phyloP scores from a whole-genome alignment of 2,113 vertebrate genomes.

The Ameiurus melas region DNA sequence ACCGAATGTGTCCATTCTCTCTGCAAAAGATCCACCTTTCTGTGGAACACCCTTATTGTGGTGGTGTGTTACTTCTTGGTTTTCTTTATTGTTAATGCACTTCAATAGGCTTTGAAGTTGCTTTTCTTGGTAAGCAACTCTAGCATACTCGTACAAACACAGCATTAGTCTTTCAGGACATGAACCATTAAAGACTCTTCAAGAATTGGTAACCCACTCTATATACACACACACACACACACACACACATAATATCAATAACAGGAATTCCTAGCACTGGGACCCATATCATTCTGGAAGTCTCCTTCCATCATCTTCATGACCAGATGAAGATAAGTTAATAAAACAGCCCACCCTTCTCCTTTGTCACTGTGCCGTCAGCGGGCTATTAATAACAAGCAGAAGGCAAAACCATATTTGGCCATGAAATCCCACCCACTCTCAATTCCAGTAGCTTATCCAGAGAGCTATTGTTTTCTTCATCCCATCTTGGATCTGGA shows the following conservation, averaged over 20 bases:
- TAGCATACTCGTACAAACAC: background rate
- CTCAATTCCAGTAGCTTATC: background rate
- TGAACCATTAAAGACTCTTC: too few species aligned
- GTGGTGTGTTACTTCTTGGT: background rate
- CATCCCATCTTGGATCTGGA: background rate
- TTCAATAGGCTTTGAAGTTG: background rate
- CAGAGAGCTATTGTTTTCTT: conserved; percentile 16
- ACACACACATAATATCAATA: background rate
- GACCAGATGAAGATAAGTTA: background rate
- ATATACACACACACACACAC: too few species aligned
- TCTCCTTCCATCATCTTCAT: background rate
- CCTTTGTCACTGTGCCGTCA: background rate
- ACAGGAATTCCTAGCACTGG: background rate
- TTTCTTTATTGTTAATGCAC: background rate
- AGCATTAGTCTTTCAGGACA: background rate
- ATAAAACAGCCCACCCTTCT: background rate
- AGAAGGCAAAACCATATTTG: conserved; percentile 22
- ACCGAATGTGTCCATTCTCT: background rate
- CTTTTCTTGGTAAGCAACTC: background rate
- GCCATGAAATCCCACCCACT: background rate
- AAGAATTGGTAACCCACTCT: too few species aligned
- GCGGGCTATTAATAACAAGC: conserved; percentile 33
- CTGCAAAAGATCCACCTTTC: background rate
- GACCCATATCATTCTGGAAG: background rate
- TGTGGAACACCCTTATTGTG: background rate